These are phyloP conservation scores for Idris sp. DNA, from an alignment of 1,140 invertebrate genomes.

Conservation along the genomic window DNA sequence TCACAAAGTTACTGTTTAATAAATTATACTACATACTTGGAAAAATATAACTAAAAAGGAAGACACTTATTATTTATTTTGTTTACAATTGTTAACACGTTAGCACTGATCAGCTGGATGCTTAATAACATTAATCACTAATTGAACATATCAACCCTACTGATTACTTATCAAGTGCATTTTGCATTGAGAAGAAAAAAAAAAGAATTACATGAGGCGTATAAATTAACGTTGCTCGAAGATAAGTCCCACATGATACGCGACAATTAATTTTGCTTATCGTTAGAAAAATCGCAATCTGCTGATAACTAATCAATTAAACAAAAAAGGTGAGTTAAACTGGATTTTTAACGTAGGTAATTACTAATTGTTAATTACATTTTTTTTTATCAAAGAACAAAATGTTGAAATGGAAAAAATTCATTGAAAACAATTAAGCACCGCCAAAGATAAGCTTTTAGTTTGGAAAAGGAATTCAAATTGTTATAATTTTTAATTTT, in stretches of 20 bases:
- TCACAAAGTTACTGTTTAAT: no score
- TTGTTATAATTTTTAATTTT: no score
- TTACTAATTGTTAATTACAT: no score
- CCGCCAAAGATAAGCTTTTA: no score
- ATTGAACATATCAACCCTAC: constrained; percentile 28
- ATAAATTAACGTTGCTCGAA: constrained; percentile 10
- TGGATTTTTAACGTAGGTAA: no score
- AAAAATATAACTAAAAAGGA: no score
- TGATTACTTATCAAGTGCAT: constrained; percentile 17
- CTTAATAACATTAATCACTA: constrained; percentile 16
- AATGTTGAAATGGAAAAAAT: no score
- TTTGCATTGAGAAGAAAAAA: constrained; percentile 3
- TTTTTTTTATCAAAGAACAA: no score
- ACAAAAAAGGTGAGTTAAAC: no score
- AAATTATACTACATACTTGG: no score
- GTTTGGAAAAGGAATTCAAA: no score
- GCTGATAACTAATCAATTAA: constrained; percentile 6
- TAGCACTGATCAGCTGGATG: constrained; percentile 4
- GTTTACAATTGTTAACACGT: constrained; percentile 15
- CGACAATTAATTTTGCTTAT: constrained; percentile 26
- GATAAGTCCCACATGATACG: constrained; percentile 17
- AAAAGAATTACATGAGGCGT: neutral
- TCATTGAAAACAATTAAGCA: no score
- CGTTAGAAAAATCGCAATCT: constrained; percentile 16
- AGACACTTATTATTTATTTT: constrained; percentile 32